Evolutionary conservation across 2,888 invertebrate species (phyloP).

Genomic region (Rutpela maculata): DNA sequence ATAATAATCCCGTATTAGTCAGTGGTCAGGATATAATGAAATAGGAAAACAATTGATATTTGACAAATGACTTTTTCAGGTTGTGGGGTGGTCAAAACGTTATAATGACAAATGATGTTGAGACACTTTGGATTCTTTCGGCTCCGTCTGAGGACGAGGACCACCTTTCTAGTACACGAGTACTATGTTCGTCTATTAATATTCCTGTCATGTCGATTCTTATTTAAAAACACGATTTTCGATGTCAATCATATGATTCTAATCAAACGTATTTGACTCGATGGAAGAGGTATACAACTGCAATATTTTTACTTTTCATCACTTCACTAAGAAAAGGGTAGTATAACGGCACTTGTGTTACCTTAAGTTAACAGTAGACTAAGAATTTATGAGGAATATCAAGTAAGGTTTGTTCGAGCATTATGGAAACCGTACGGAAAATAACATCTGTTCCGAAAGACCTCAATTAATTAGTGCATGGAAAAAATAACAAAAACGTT

Average conservation of each 20-base stretch:
- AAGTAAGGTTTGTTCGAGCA: too few relatives aligned
- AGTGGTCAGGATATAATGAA: slow-evolving; percentile 66
- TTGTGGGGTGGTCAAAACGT: slow-evolving; percentile 71
- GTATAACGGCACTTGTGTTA: not conserved
- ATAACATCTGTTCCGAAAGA: too few relatives aligned
- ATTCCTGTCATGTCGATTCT: slow-evolving; percentile 64
- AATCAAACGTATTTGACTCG: slow-evolving; percentile 49
- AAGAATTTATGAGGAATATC: too few relatives aligned
- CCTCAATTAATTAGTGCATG: too few relatives aligned
- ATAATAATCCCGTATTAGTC: slow-evolving; percentile 48
- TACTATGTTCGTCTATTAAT: slow-evolving; percentile 64
- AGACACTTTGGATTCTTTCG: slow-evolving; percentile 68
- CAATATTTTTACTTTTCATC: slow-evolving; percentile 2
- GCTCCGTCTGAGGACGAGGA: slow-evolving; percentile 67
- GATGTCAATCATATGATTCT: slow-evolving; percentile 59
- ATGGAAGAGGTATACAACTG: slow-evolving; percentile 3
- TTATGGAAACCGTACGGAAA: too few relatives aligned
- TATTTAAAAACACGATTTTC: slow-evolving; percentile 61
- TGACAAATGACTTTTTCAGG: slow-evolving; percentile 73
- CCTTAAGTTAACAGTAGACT: too few relatives aligned
- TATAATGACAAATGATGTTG: slow-evolving; percentile 74
- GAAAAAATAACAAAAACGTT: too few relatives aligned
- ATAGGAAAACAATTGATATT: slow-evolving; percentile 70
- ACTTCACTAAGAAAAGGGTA: not conserved
- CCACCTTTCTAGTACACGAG: slow-evolving; percentile 69